Conservation (phyloP, 2,797 vertebrate genomes). For the Pseudocheirus occidentalis region DNA sequence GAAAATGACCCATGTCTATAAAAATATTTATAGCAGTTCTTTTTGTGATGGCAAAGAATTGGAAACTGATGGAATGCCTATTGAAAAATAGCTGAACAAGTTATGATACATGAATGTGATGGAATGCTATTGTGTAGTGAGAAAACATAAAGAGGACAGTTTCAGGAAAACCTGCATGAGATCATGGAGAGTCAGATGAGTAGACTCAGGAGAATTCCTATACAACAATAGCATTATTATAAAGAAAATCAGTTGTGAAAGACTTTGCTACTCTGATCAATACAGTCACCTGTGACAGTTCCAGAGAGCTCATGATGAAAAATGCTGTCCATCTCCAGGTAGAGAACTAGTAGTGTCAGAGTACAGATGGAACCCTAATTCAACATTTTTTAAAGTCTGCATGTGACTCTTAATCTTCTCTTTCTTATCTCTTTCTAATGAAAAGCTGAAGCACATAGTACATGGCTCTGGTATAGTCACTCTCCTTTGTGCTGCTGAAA, state of each 20-base stretch:
- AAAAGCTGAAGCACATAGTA: not conserved
- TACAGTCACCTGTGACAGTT: not conserved
- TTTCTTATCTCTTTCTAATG: not conserved
- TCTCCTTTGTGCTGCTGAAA: not conserved
- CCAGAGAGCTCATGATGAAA: not conserved
- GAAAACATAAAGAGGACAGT: not conserved
- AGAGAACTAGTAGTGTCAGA: not conserved
- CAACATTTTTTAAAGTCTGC: not conserved
- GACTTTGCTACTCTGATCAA: not conserved
- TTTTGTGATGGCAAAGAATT: not conserved
- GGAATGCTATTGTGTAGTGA: not conserved
- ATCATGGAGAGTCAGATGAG: not conserved
- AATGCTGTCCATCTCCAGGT: not conserved
- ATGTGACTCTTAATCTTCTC: not conserved
- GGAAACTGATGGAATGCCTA: not conserved
- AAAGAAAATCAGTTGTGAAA: not conserved
- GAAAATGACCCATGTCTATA: not conserved
- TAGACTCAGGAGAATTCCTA: not conserved
- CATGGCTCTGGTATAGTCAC: slow-evolving; percentile 29
- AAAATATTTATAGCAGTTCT: not conserved
- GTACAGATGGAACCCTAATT: not conserved
- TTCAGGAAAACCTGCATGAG: not conserved
- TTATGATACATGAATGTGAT: not conserved
- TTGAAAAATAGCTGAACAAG: not conserved
- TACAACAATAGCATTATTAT: not conserved